These are phyloP conservation scores for Zaprionus ghesquierei DNA, from an alignment of 1,140 invertebrate species.

Conservation along the genomic window DNA sequence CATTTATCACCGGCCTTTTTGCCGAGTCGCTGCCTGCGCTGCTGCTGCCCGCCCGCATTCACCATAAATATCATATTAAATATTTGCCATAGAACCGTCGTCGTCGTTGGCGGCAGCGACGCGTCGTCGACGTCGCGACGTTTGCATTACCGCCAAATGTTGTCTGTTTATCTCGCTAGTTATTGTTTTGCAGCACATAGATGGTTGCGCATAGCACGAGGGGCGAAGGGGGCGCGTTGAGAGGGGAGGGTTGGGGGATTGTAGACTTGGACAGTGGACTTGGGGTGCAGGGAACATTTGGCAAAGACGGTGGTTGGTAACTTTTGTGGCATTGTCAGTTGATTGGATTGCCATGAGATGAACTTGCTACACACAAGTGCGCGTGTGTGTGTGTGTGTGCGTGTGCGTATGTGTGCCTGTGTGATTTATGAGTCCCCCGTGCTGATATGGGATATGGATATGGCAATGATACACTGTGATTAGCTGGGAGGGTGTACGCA, in stretches of 20 bases:
- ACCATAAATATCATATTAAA: conserved; percentile 75
- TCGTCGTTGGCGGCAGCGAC: conserved; percentile 34
- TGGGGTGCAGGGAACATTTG: conserved; percentile 4
- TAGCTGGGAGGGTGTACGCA: conserved; percentile 25
- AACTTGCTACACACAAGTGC: conserved; percentile 34
- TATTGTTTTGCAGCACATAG: conserved; percentile 63
- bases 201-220: conserved; percentile 17
- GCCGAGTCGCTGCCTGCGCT: conserved; percentile 20
- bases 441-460: conserved; percentile 66
- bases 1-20: conserved; percentile 68
- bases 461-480: conserved; percentile 72
- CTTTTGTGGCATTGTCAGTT: conserved; percentile 74
- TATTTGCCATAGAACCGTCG: conserved; percentile 69
- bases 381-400: conserved; percentile 14
- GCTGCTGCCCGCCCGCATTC: conserved; percentile 21
- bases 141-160: conserved; percentile 76
- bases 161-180: conserved; percentile 77
- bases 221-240: not conserved
- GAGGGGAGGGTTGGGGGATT: not conserved
- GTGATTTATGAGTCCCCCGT: conserved; percentile 75
- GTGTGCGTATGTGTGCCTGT: conserved; percentile 33
- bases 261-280: not conserved
- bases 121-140: conserved; percentile 33
- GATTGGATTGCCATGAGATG: conserved; percentile 79
- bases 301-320: conserved; percentile 61